Evolutionary conservation across 1,140 invertebrate genomes (phyloP).

Genomic region (Drosophila tropicalis): DNA sequence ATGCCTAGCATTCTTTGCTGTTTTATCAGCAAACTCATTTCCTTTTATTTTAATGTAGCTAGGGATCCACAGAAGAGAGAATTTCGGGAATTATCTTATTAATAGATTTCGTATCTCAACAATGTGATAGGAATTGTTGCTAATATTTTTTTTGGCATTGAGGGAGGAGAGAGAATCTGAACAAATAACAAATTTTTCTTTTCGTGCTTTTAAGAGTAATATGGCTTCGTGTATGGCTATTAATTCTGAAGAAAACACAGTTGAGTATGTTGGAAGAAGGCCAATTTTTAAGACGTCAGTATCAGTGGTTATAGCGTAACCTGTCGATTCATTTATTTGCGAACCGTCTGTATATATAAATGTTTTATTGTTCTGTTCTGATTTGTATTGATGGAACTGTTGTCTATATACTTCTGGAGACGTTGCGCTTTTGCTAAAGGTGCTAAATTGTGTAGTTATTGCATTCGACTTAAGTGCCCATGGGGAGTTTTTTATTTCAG

Average conservation of each 20-base stretch:
- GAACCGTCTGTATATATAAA: conserved; percentile 8
- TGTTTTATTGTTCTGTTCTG: conserved; percentile 1
- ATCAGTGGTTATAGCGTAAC: conserved; percentile 9
- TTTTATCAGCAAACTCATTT: conserved; percentile 19
- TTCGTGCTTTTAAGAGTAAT: too few species aligned
- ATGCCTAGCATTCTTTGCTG: conserved; percentile 4
- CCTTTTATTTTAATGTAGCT: conserved; percentile 16
- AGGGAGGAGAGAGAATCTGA: too few species aligned
- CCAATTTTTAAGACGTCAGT: conserved; percentile 10
- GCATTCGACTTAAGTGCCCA: conserved; percentile 4
- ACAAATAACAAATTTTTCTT: too few species aligned
- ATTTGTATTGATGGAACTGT: background rate
- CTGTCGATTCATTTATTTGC: background rate
- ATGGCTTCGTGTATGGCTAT: too few species aligned
- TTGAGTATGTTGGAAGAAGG: conserved; percentile 8
- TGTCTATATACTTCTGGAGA: conserved; percentile 2
- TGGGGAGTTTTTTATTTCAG: conserved; percentile 1
- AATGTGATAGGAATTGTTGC: conserved; percentile 6
- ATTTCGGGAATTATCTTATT: conserved; percentile 22
- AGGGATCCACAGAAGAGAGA: conserved; percentile 7
- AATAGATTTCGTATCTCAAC: conserved; percentile 4
- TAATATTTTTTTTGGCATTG: conserved; percentile 16
- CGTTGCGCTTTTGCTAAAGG: background rate
- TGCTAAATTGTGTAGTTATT: background rate
- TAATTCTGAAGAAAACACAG: conserved; percentile 21